These are phyloP conservation scores for Dicrurus megarhynchus DNA, from an alignment of 2,113 vertebrate genomes.

Conservation along the genomic window DNA sequence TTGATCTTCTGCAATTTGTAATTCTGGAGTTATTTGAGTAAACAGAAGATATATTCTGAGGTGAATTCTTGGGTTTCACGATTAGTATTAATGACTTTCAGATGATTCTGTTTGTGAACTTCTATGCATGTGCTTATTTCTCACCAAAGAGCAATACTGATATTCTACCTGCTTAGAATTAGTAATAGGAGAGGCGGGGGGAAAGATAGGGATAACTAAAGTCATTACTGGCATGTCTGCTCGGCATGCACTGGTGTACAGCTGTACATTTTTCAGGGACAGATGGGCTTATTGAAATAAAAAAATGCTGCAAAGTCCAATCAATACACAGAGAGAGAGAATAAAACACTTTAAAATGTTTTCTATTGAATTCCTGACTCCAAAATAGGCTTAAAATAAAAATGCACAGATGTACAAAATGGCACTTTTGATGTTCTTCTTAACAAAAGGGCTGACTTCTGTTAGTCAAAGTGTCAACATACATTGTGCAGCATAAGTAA, in stretches of 20 bases:
- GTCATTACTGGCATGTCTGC: slow-evolving; percentile 41
- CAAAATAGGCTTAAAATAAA: slow-evolving; percentile 53
- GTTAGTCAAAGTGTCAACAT: slow-evolving; percentile 48
- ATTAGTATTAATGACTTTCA: slow-evolving; percentile 25
- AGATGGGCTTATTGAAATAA: slow-evolving; percentile 59
- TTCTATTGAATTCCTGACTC: slow-evolving; percentile 36
- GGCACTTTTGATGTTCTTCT: slow-evolving; percentile 39
- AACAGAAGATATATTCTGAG: slow-evolving; percentile 11
- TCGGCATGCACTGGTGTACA: slow-evolving; percentile 30
- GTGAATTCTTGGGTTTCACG: neutral
- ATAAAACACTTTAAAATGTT: slow-evolving; percentile 43
- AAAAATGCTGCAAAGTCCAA: slow-evolving; percentile 57
- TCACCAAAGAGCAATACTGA: slow-evolving; percentile 35
- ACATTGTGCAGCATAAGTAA: slow-evolving; percentile 26
- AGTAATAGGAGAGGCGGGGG: neutral
- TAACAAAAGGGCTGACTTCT: slow-evolving; percentile 40
- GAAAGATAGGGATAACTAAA: slow-evolving; percentile 35
- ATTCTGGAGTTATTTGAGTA: neutral
- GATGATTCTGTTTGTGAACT: slow-evolving; percentile 29
- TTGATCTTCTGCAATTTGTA: slow-evolving; percentile 16
- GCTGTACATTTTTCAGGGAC: slow-evolving; percentile 48
- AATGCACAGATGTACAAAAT: slow-evolving; percentile 39
- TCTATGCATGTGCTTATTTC: slow-evolving; percentile 24
- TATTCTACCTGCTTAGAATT: slow-evolving; percentile 65
- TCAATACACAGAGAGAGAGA: slow-evolving; percentile 18